Base-by-base conservation (phyloP, 2,797 vertebrate genomes). In the Cyprinodon diabolis region DNA sequence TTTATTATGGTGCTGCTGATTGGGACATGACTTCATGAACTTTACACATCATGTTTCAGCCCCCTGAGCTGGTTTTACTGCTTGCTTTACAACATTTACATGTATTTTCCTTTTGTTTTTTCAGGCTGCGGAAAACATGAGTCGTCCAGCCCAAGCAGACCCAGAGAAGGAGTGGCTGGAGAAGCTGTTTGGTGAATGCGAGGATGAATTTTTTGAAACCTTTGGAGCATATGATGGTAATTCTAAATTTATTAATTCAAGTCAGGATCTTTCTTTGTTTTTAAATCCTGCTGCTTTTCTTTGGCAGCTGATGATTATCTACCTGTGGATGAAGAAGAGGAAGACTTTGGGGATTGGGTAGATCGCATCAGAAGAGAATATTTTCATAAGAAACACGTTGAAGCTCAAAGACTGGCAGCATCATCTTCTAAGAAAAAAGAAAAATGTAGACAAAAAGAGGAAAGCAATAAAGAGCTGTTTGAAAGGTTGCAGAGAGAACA, bases 161-260 rank as follows among this genome's bases (percentile, higher is more conserved):
- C 69, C 77, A 5, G 95, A 96, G 83, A 87, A 52, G 35, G 90
- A 93, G 25, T 97, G 96, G 95, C 67, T 83, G 78, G 89, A 95
- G 78, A 97, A 96, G 89, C 92, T 96, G 17, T 93, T 95, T 52
- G 95, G 84, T 11, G 96, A 96, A 90, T 95, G 95, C 55, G 93
- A 96, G 76, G 95, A 96, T 7, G 95, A 96, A 76, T 96, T 95
- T 87, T 94, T 66, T 69, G 94, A 96, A 79, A 92, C 86, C 7
- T 93, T 95, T 19, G 96, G 95, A 45, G 91, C 91, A 14, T 96
- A 95, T 56, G 95, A 95, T 58, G 95, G 96, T 96, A 88, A 93
- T 87, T 15, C 19, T 9, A 17, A 17, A 43, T 65, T 45, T 0
- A 2, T 65, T 45, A 7, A 65, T 65, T 45, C 2, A n/a, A 43